Percentiles rank a stretch among this genome's conserved stretches.
Conservation (phyloP, 2,113 vertebrate genomes). For the Stomatorhinus ivindoensis region DNA sequence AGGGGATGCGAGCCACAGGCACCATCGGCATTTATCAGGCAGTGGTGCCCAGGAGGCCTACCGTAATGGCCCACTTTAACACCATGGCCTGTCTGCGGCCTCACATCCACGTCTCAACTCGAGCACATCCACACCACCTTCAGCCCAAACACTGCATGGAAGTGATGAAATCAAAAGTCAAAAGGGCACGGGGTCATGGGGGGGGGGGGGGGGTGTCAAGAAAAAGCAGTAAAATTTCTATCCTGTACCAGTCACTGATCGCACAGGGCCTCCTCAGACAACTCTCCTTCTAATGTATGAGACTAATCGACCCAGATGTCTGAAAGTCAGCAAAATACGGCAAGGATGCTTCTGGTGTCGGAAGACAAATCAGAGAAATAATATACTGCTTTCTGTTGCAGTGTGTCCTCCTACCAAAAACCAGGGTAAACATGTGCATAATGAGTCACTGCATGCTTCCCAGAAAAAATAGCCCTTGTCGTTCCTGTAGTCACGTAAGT, state of each 20-base stretch:
- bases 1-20: not conserved
- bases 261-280: not conserved
- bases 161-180: not conserved
- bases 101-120: not conserved
- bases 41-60: not conserved
- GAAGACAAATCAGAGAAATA: not conserved
- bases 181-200: not conserved
- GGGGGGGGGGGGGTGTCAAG: not conserved
- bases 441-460: not conserved
- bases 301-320: not conserved
- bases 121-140: not conserved
- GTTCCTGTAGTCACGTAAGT: not conserved
- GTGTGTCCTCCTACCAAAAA: not conserved
- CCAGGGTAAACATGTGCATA: not conserved
- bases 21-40: not conserved
- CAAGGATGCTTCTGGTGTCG: not conserved
- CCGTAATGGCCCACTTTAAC: not conserved
- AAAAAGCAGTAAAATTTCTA: not conserved
- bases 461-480: not conserved
- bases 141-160: not conserved
- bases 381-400: not conserved
- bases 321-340: not conserved
- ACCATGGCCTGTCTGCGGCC: too few relatives aligned
- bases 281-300: not conserved
- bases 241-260: not conserved